These are phyloP conservation scores for Pampus argenteus DNA, from an alignment of 2,797 vertebrate genomes.

Conservation along the genomic window DNA sequence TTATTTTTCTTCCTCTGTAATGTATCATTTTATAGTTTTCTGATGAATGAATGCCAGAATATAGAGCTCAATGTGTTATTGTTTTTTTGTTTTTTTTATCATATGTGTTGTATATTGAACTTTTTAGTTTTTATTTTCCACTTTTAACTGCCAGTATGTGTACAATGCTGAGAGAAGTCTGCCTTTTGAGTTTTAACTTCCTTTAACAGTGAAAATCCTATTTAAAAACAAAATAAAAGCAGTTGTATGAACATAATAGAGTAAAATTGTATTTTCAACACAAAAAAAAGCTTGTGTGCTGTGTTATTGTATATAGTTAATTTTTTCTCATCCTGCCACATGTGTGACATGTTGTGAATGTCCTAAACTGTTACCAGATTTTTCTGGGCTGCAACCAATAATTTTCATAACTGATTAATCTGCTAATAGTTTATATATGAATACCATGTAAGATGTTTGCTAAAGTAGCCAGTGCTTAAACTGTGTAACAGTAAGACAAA, in stretches of 20 bases:
- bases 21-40: conserved; percentile 67
- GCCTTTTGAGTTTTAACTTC: conserved; percentile 72
- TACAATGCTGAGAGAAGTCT: conserved; percentile 72
- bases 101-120: conserved; percentile 76
- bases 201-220: conserved; percentile 72
- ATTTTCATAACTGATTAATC: too few species aligned
- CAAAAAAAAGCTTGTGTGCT: conserved; percentile 37
- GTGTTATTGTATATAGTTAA: conserved; percentile 37
- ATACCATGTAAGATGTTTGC: background rate
- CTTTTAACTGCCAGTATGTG: conserved; percentile 80
- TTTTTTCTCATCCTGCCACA: background rate
- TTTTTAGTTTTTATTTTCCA: conserved; percentile 69
- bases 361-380: background rate
- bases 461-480: too few species aligned
- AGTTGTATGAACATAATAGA: conserved; percentile 74
- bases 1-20: conserved; percentile 65
- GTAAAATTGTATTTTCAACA: conserved; percentile 71
- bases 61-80: conserved; percentile 68
- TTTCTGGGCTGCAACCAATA: background rate
- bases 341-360: background rate
- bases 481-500: too few species aligned
- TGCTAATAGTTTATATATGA: too few species aligned
- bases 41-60: conserved; percentile 77
- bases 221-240: conserved; percentile 81
- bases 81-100: conserved; percentile 55